Conservation (phyloP, 1,140 invertebrate genomes). For the Drosophila gunungcola region DNA sequence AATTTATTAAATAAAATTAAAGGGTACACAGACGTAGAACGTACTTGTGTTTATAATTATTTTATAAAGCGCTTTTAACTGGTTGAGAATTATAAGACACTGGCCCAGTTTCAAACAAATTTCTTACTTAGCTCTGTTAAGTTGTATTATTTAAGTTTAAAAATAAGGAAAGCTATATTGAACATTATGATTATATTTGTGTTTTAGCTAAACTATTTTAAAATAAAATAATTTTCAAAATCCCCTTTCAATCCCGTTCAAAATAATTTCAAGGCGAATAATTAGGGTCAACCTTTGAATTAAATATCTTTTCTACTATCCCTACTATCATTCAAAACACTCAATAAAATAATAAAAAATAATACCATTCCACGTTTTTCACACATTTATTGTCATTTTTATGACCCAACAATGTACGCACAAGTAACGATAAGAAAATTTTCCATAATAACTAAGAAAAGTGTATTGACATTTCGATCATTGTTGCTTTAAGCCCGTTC, state of each 20-base stretch:
- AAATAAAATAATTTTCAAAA: neutral
- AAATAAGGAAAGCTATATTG: no score
- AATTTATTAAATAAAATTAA: no score
- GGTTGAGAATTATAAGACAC: neutral
- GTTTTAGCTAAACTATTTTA: neutral
- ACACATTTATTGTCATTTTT: conserved; percentile 11
- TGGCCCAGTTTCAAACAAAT: no score
- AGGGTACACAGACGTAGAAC: no score
- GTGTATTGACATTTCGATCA: conserved; percentile 20
- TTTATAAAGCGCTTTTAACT: neutral
- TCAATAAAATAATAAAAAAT: conserved; percentile 1
- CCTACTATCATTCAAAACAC: neutral
- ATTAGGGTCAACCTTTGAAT: neutral
- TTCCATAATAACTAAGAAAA: conserved; percentile 16
- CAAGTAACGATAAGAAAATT: conserved; percentile 22
- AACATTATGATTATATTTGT: no score
- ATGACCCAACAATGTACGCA: neutral
- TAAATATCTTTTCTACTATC: neutral
- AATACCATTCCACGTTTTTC: neutral
- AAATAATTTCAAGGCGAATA: neutral
- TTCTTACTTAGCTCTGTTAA: no score
- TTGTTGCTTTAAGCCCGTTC: conserved; percentile 1
- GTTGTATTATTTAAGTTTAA: no score
- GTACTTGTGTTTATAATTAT: no score
- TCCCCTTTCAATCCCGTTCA: no score